Evolutionary conservation across 1,140 invertebrate species (phyloP), one percentile per base, ranked within the genome.

Genomic region (Lordiphosa mommai): DNA sequence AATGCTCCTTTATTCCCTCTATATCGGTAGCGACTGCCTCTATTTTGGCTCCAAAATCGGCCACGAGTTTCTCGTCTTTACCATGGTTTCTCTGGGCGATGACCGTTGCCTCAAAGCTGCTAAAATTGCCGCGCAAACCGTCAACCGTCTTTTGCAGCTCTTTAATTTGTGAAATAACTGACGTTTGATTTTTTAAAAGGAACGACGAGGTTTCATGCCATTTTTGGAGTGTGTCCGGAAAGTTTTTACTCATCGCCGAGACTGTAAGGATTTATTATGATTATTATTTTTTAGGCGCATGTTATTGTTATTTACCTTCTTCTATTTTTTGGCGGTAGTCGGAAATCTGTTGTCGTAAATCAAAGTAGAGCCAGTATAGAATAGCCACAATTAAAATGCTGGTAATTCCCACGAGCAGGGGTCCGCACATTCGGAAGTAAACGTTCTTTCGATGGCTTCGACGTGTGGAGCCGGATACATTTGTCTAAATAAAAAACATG

Each of bases 221-320:
- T 69, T 92, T 91, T 59, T 93, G 92, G 13, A 93, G 67, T 10
- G 90, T 90, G 56, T 92, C 92, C 8, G 92, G 92, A 60, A 93
- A 89, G 44, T 90, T 91, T 87, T 92, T 91, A 73, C 89, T 93
- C 34, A 91, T 91, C 9, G 90, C 91, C 49, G 91, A 91, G 23
- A 92, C 92, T 93, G 17, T 10, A 37, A 65, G 44, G 10, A 60
- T 44, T 37, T 14, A 13, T n/a, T n/a, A n/a, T n/a, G n/a, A n/a
- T n/a, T n/a, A n/a, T n/a, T n/a, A n/a, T n/a, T n/a, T n/a, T n/a
- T n/a, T n/a, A n/a, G n/a, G 3, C 13, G 37, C 14, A 4, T 46
- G 5, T 13, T 46, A 7, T 16, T 13, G 9, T 2, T 12, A 38
- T 59, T 61, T 61, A 88, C 87, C 87, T 66, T 88, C 80, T 52